A percentile compares a stretch with the other conserved stretches of the same genome.
phyloP scores from a whole-genome alignment of 1,140 invertebrate species.

The Neomicropteryx cornuta region DNA sequence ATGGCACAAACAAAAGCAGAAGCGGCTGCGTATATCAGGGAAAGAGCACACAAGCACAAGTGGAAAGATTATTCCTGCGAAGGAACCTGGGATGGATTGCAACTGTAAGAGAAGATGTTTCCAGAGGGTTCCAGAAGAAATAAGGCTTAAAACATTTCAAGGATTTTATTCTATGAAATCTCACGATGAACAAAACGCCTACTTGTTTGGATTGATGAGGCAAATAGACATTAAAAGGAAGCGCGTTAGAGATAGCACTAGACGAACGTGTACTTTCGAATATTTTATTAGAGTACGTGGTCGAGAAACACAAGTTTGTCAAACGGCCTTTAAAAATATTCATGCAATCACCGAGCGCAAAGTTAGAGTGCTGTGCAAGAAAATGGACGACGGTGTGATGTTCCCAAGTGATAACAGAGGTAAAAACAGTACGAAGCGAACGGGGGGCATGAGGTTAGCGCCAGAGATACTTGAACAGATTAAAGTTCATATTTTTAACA shows the following conservation, averaged over 20 bases:
- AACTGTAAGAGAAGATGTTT: slow-evolving; percentile 41
- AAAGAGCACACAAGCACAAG: slow-evolving; percentile 43
- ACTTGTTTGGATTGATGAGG: slow-evolving; percentile 45
- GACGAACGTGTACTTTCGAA: slow-evolving; percentile 44
- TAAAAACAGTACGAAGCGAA: slow-evolving; percentile 36
- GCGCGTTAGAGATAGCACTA: slow-evolving; percentile 38
- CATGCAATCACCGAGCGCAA: slow-evolving; percentile 45
- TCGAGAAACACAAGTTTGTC: slow-evolving; percentile 44
- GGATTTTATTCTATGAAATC: slow-evolving; percentile 45
- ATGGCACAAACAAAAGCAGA: slow-evolving; percentile 47
- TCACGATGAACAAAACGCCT: slow-evolving; percentile 47
- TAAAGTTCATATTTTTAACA: slow-evolving; percentile 42
- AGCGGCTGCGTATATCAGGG: slow-evolving; percentile 40
- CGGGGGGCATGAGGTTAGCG: slow-evolving; percentile 38
- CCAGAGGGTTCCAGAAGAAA: slow-evolving; percentile 37
- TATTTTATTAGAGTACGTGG: slow-evolving; percentile 43
- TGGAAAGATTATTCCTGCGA: slow-evolving; percentile 39
- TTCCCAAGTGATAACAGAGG: slow-evolving; percentile 43
- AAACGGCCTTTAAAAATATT: slow-evolving; percentile 45
- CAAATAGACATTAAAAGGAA: slow-evolving; percentile 44
- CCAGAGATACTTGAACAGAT: slow-evolving; percentile 41
- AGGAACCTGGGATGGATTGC: slow-evolving; percentile 40
- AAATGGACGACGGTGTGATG: slow-evolving; percentile 46
- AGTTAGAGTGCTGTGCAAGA: slow-evolving; percentile 42
- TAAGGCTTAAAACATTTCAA: slow-evolving; percentile 39